Evolutionary conservation across 2,888 invertebrate species (phyloP).

Genomic region (Sericinus montela): DNA sequence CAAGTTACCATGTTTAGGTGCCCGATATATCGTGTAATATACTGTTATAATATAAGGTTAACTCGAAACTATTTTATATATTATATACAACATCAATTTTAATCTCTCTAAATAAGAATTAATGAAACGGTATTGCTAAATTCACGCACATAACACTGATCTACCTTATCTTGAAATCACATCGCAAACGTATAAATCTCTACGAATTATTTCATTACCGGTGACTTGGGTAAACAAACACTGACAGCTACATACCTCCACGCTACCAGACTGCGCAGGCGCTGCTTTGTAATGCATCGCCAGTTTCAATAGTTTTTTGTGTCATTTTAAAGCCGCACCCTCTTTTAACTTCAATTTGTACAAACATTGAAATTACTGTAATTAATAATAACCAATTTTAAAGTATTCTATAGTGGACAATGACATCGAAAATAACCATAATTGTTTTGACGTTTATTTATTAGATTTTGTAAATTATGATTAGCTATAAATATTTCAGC

Average conservation of each 20-base stretch:
- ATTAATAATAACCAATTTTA: conserved; percentile 6
- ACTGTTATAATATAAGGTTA: too few relatives aligned
- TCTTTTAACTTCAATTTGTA: conserved; percentile 16
- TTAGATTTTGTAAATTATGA: too few relatives aligned
- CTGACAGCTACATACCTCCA: conserved; percentile 37
- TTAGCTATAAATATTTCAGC: too few relatives aligned
- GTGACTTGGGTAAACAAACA: conserved; percentile 37
- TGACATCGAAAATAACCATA: too few relatives aligned
- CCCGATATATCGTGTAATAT: too few relatives aligned
- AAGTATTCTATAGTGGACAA: too few relatives aligned
- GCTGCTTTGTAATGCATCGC: conserved; percentile 24
- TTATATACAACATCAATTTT: too few relatives aligned
- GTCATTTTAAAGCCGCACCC: conserved; percentile 30
- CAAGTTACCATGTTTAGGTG: too few relatives aligned
- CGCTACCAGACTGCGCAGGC: conserved; percentile 26
- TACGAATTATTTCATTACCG: conserved; percentile 62
- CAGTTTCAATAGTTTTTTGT: conserved; percentile 20
- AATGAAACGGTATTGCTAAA: conserved; percentile 1
- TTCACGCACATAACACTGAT: conserved; percentile 11
- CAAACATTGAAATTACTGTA: too few relatives aligned
- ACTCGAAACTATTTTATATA: too few relatives aligned
- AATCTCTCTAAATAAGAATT: too few relatives aligned
- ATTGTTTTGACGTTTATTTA: too few relatives aligned
- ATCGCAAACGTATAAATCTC: conserved; percentile 41
- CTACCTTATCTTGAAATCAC: conserved; percentile 38